Conservation (phyloP, 2,113 vertebrate genomes). For the Cariama cristata region DNA sequence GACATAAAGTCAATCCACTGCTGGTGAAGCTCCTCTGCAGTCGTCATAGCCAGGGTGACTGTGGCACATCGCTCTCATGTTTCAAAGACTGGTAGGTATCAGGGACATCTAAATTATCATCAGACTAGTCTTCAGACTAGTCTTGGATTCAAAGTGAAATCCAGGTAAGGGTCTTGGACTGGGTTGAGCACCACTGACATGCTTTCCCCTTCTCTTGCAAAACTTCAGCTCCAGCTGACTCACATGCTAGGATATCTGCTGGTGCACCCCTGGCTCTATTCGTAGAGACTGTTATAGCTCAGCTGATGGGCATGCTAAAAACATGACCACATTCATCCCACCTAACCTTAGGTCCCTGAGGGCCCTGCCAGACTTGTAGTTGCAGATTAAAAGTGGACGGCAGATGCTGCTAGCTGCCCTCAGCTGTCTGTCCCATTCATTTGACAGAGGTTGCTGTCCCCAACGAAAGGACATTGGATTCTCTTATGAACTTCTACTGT, state of each 20-base stretch:
- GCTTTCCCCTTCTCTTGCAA: not conserved
- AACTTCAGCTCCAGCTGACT: not conserved
- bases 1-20: not conserved
- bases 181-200: fast-evolving
- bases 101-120: not conserved
- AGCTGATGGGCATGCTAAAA: not conserved
- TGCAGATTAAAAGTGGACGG: not conserved
- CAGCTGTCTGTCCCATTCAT: not conserved
- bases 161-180: not conserved
- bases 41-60: not conserved
- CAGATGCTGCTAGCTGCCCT: not conserved
- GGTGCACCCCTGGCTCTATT: fast-evolving
- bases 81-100: not conserved
- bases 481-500: not conserved
- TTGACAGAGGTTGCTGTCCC: not conserved
- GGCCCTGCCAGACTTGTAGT: not conserved
- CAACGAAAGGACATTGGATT: not conserved
- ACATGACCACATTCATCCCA: not conserved
- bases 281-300: not conserved
- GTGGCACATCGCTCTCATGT: not conserved
- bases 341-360: not conserved
- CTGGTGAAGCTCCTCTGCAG: not conserved
- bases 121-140: not conserved
- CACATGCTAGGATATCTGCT: not conserved
- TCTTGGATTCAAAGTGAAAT: not conserved